Evolutionary conservation across 2,113 vertebrate species (phyloP), one percentile per base, ranked within the genome.

Genomic region (Nymphicus hollandicus): DNA sequence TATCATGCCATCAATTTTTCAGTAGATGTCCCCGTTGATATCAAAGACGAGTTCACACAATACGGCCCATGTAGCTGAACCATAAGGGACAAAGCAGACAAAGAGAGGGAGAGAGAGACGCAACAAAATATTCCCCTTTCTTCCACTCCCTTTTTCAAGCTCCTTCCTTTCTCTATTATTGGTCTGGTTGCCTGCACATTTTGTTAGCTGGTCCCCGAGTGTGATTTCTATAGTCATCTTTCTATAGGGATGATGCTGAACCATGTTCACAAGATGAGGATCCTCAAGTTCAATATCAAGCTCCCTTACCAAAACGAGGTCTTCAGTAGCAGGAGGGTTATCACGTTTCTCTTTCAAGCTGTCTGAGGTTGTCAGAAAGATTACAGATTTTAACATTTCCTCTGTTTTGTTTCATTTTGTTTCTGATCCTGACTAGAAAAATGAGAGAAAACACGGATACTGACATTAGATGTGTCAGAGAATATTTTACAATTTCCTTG

Each of bases 1-100:
- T 97, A 97, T 94, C 81, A 66, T 16, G 73, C 60, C 77, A 96
- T 95, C 93, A 95, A 71, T 97, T 96, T 97, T 96, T 96, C 81
- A 96, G 86, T 91, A 95, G 91, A 95, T 82, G 92, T 97, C 94
- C 94, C 93, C 79, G 91, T 5, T 85, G 97, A 96, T 97, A 96
- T 95, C 94, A 97, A 96, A 97, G 94, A 88, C 1, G 1, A 80
- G 64, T 97, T 95, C 86, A 85, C 88, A 84, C 50, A 91, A 43
- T 77, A 93, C 3, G 3, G 70, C 35, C 91, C 72, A 80, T 0
- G 2, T 56, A 91, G 81, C 86, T 90, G 91, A 89, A 94, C 83
- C 92, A 94, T 88, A 86, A 89, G 96, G 87, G 80, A 86, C 25
- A 46, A 90, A 79, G 47, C 74, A 93, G 92, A 97, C 95, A 94